Evolutionary conservation across 2,888 invertebrate species (phyloP), one percentile per base, ranked within the genome.

Genomic region (Scaptomyza cyrtandrae): DNA sequence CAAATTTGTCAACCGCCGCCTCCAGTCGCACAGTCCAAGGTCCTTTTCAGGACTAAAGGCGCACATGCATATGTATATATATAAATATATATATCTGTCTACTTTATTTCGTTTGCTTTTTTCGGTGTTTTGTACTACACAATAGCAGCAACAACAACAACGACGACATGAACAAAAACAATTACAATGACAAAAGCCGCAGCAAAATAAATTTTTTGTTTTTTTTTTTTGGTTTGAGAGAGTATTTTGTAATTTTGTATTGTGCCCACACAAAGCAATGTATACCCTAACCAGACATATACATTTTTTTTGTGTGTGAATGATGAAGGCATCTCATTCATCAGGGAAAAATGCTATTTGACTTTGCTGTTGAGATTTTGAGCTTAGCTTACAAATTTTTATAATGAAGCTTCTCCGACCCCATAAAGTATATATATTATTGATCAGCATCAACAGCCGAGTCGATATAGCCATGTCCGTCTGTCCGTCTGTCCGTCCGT

Each of bases 1-100:
- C 84, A 86, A 81, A 81, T 86, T 88, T 81, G 89, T 86, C 89
- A 88, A 81, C 80, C 67, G 81, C 19, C 13, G 39, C 37, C 48
- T 37, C 9, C 31, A 46, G 46, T 27, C 29, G 35, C 46, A 53
- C 16, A 37, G 33, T 41, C 2, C 6, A 7, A 39, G 1, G 9
- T 2, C 14, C 24, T 35, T 27, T 39, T 14, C 48, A 54, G 59
- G 52, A 39, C 31, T 56, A 69, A 70, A 65, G 70, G 39, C 75
- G 44, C 59, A 41, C 59, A 54, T 82, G 64, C 78, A 81, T 83
- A 65, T 88, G 84, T 19, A 19, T 19, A 19, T 19, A 19, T 19
- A 19, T 19, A 19, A 1, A 80, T 78, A 85, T 68, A 68, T 14
- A 7, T 35, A 37, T 50, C 10, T 78, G 82, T 80, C 64, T 67